Evolutionary conservation across 2,888 invertebrate genomes (phyloP).

Genomic region (Maniola hyperantus): DNA sequence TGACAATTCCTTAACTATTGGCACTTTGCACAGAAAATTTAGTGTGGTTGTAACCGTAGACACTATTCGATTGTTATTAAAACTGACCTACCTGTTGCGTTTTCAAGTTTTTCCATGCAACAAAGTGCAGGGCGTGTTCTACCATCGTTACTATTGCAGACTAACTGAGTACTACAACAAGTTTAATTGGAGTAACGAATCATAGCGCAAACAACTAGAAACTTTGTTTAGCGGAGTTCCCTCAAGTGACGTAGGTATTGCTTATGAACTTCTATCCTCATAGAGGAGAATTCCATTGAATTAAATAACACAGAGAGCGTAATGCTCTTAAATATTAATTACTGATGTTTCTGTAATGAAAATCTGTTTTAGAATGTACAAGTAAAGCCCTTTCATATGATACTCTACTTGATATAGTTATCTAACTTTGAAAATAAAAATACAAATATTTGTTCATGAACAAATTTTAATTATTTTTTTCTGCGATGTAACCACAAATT

Average conservation of each 20-base stretch:
- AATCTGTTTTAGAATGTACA: no score
- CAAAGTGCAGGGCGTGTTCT: neutral
- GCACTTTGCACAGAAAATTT: neutral
- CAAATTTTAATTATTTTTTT: no score
- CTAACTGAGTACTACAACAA: constrained; percentile 1
- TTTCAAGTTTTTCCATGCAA: neutral
- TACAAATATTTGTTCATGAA: no score
- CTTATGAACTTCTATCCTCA: neutral
- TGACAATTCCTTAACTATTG: no score
- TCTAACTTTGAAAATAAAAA: no score
- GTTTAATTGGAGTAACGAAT: constrained; percentile 10
- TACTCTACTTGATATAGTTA: no score
- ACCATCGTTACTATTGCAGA: constrained; percentile 2
- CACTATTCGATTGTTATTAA: neutral
- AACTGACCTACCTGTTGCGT: constrained; percentile 1
- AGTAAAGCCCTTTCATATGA: no score
- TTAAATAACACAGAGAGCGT: neutral
- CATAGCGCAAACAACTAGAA: constrained; percentile 6
- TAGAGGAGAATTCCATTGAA: neutral
- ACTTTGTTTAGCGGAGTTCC: constrained; percentile 8
- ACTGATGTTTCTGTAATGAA: no score
- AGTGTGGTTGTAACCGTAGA: neutral
- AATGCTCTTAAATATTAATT: no score
- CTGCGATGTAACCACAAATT: no score
- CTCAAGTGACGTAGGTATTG: neutral